Percentiles rank a stretch among this genome's conserved stretches.
Conservation (phyloP, 2,888 invertebrate genomes). For the Stenodera caucasica region DNA sequence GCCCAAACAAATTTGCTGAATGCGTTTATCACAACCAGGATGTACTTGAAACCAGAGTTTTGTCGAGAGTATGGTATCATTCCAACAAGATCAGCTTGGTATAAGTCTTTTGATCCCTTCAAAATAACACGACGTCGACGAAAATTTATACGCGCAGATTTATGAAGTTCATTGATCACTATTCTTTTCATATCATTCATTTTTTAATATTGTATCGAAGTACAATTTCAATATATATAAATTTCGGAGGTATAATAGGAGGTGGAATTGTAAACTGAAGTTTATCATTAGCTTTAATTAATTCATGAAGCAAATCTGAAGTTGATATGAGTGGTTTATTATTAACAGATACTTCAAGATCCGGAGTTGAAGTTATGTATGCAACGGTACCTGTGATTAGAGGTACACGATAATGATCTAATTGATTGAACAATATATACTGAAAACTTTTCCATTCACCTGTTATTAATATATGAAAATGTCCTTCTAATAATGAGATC, state of each 20-base stretch:
- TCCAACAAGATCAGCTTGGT: constrained; percentile 17
- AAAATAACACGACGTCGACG: constrained; percentile 11
- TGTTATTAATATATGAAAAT: background rate
- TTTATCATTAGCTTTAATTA: background rate
- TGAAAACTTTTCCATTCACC: background rate
- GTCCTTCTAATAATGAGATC: background rate
- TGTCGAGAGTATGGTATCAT: constrained; percentile 30
- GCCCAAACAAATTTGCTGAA: constrained; percentile 48
- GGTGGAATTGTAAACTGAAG: background rate
- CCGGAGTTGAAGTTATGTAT: background rate
- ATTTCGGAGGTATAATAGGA: too few species aligned
- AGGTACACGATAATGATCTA: background rate
- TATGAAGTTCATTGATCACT: constrained; percentile 16
- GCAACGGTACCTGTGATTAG: background rate
- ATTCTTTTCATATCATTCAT: constrained; percentile 5
- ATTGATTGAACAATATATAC: background rate
- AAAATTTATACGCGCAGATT: constrained; percentile 17
- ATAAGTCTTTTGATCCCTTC: constrained; percentile 16
- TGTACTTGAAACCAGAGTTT: constrained; percentile 41
- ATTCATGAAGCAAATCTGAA: background rate
- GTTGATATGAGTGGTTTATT: background rate
- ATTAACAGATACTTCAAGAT: background rate
- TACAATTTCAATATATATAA: background rate
- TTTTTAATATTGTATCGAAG: background rate
- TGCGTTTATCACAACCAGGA: constrained; percentile 45